Percentiles rank a stretch among this genome's conserved stretches.
phyloP scores from a whole-genome alignment of 2,113 vertebrate genomes.

The Peucedramus taeniatus region DNA sequence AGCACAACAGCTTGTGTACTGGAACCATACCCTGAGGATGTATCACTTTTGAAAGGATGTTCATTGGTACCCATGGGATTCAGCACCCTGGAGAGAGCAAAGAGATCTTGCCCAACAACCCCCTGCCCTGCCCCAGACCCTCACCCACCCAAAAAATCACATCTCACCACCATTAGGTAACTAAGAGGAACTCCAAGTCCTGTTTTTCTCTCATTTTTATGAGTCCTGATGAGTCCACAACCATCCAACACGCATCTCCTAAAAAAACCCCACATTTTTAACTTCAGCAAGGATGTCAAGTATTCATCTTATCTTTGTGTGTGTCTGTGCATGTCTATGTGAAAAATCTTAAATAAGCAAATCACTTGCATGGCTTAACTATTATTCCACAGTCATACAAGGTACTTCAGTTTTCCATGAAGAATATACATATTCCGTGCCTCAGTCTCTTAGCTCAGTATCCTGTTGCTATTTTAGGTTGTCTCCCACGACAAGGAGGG shows the following conservation, averaged over 20 bases:
- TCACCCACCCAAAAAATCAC: neutral
- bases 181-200: neutral
- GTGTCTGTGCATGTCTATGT: neutral
- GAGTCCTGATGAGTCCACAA: neutral
- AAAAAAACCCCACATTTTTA: neutral
- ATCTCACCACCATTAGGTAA: no score
- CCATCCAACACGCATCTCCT: neutral
- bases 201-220: neutral
- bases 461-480: neutral
- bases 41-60: rapidly evolving
- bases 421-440: neutral
- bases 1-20: rapidly evolving
- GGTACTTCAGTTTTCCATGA: neutral
- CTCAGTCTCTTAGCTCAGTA: neutral
- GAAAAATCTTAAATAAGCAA: neutral
- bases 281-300: neutral
- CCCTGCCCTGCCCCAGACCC: neutral
- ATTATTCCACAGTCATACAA: neutral
- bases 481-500: neutral
- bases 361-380: neutral
- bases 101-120: no score
- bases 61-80: rapidly evolving
- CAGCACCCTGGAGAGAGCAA: conserved; percentile 1
- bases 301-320: neutral
- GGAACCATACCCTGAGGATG: neutral